Conservation (phyloP, 2,113 vertebrate species). For the Strix aluco region DNA sequence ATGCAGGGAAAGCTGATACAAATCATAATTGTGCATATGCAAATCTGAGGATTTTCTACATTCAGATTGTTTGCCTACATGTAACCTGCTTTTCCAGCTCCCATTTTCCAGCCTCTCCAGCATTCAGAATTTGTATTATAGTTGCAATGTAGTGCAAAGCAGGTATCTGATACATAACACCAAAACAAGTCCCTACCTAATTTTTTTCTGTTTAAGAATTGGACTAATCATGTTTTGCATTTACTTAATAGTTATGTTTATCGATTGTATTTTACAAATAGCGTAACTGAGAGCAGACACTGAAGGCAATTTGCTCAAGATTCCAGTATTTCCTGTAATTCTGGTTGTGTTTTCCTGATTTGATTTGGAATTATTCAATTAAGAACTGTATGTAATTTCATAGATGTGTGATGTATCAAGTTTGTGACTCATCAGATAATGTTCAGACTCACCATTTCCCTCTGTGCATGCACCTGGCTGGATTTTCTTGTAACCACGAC, state of each 20-base stretch:
- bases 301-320: constrained; percentile 24
- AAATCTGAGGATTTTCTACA: background rate
- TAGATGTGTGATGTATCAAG: constrained; percentile 29
- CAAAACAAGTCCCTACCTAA: background rate
- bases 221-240: background rate
- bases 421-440: background rate
- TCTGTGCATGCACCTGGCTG: background rate
- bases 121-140: background rate
- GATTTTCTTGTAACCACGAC: background rate
- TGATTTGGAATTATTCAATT: constrained; percentile 51
- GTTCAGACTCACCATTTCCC: background rate
- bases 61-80: background rate
- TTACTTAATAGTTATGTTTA: constrained; percentile 22
- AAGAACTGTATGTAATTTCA: constrained; percentile 27
- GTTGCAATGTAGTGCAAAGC: background rate
- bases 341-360: constrained; percentile 55
- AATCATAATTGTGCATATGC: background rate
- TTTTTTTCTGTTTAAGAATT: background rate
- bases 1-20: background rate
- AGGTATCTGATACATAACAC: background rate
- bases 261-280: background rate
- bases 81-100: background rate
- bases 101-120: background rate
- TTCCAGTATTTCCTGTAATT: constrained; percentile 55
- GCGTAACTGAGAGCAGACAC: constrained; percentile 6